Percentiles rank a stretch among this genome's conserved stretches.
Conservation (phyloP, 1,140 invertebrate species). For the Temnothorax longispinosus region DNA sequence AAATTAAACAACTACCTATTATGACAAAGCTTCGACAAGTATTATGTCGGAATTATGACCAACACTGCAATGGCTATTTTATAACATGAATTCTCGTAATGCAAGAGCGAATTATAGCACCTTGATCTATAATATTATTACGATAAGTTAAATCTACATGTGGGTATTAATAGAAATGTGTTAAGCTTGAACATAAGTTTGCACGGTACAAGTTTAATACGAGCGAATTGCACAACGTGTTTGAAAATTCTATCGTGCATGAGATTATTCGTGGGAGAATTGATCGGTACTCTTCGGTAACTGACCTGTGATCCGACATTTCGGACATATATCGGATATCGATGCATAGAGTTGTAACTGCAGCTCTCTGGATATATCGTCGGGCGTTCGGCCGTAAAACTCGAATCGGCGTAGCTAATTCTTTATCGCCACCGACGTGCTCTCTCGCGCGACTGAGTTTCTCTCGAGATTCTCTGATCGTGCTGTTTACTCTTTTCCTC, state of each 20-base stretch:
- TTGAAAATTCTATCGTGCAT: slow-evolving; percentile 47
- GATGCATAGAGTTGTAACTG: slow-evolving; percentile 50
- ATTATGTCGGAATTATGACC: not conserved
- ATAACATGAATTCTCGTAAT: not conserved
- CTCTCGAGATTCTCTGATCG: slow-evolving; percentile 26
- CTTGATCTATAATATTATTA: not conserved
- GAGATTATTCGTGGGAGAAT: slow-evolving; percentile 19
- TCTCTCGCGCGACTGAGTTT: not conserved
- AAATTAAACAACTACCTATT: not conserved
- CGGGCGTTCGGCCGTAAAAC: slow-evolving; percentile 39
- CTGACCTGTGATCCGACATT: slow-evolving; percentile 49
- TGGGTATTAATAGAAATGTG: not conserved
- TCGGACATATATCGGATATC: slow-evolving; percentile 44
- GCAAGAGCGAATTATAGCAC: not conserved
- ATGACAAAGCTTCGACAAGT: too few species aligned
- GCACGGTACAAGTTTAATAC: not conserved
- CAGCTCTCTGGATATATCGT: slow-evolving; percentile 36
- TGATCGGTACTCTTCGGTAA: slow-evolving; percentile 48
- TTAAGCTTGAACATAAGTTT: not conserved
- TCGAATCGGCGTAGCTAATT: slow-evolving; percentile 43
- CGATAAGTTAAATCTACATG: not conserved
- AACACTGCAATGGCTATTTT: not conserved
- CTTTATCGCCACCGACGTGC: slow-evolving; percentile 32
- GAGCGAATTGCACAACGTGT: slow-evolving; percentile 5
- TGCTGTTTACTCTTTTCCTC: not conserved